phyloP scores from a whole-genome alignment of 2,797 vertebrate species.

The Cuniculus paca region DNA sequence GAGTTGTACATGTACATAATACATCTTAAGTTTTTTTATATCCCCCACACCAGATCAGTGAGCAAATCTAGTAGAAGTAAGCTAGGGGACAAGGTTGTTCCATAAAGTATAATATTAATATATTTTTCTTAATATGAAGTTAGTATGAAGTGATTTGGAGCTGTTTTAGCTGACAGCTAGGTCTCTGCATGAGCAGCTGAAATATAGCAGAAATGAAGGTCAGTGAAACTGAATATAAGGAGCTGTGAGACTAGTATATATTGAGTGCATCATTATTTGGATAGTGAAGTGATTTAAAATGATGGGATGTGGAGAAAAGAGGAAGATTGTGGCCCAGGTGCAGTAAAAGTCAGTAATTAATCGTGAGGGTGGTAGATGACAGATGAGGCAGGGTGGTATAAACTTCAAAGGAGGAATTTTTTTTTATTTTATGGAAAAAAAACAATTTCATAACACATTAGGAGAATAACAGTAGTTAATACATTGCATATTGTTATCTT shows the following conservation, averaged over 20 bases:
- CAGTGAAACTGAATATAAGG: not conserved
- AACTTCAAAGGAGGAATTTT: conserved; percentile 60
- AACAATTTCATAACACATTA: not conserved
- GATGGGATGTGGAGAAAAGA: not conserved
- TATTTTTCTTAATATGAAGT: conserved; percentile 21
- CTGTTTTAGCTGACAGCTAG: conserved; percentile 28
- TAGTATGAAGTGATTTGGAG: not conserved
- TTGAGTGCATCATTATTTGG: conserved; percentile 42
- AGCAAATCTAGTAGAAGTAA: conserved; percentile 31
- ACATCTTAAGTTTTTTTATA: not conserved
- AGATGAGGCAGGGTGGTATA: conserved; percentile 51
- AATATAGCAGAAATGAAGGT: conserved; percentile 42
- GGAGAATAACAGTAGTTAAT: not conserved
- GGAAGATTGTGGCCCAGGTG: conserved; percentile 67
- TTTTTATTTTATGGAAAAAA: not conserved
- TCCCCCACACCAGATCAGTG: not conserved
- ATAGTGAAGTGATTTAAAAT: conserved; percentile 61
- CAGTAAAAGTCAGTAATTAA: conserved; percentile 52
- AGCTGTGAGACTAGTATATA: conserved; percentile 21
- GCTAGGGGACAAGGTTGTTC: not conserved
- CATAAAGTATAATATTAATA: conserved; percentile 58
- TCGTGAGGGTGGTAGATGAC: conserved; percentile 26
- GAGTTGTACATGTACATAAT: not conserved
- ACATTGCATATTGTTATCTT: not conserved
- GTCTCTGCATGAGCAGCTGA: not conserved